Evolutionary conservation across 2,113 vertebrate species (phyloP), one percentile per base, ranked within the genome.

Genomic region (Amblyornis subalaris): DNA sequence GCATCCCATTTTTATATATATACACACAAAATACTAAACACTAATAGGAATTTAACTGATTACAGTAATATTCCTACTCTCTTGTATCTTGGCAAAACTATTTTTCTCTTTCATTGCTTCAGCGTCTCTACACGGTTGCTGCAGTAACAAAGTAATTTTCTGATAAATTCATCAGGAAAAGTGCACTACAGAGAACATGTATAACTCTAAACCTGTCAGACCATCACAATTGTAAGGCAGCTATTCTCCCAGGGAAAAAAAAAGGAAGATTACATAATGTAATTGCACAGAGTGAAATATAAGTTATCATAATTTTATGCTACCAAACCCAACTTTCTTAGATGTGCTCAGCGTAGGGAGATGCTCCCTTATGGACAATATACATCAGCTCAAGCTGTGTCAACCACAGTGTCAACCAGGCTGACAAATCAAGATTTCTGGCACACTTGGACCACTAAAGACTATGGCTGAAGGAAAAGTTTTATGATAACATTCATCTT

Each of bases 131-230:
- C 65, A 60, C 0, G 23, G 94, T 95, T 96, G 91, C 95, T 97
- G 88, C 88, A 95, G 93, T 93, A 96, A 95, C 90, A 95, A 95
- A 93, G 71, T 76, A 88, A 94, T 96, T 95, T 95, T 83, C 95
- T 94, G 91, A 95, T 97, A 96, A 96, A 95, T 97, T 96, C 64
- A 93, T 96, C 94, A 88, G 89, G 67, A 93, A 77, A 91, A 94
- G 75, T 90, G 88, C 82, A 85, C 88, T 85, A 74, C n/a, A 83
- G 88, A 94, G 93, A 94, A 94, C 64, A 64, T 28, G 72, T 83
- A 71, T 89, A 93, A 94, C 91, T 95, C 87, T 85, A 94, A 95
- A 91, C 75, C 82, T 95, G 94, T 94, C 93, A 95, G 85, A 94
- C 36, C 79, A 45, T 73, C 64, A 94, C 67, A 94, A 57, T 73